phyloP scores from a whole-genome alignment of 1,140 invertebrate genomes.

The Arctopsyche grandis region DNA sequence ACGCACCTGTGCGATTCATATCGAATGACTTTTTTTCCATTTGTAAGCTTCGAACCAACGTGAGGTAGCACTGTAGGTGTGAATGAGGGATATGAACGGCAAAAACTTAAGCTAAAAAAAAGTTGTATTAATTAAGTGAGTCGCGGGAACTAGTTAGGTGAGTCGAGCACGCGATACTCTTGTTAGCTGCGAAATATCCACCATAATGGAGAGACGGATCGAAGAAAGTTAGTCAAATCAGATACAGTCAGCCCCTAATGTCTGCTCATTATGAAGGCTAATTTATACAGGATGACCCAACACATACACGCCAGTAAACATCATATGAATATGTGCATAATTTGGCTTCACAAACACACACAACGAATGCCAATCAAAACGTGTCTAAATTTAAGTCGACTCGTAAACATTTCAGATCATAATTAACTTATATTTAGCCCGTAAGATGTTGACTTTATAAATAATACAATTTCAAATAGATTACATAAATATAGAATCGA shows the following conservation, averaged over 20 bases:
- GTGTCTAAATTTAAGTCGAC: no score
- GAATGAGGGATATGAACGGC: background rate
- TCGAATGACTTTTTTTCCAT: slow-evolving; percentile 1
- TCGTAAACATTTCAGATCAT: no score
- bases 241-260: background rate
- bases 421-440: no score
- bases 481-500: no score
- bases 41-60: background rate
- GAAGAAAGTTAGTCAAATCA: slow-evolving; percentile 7
- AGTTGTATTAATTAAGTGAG: slow-evolving; percentile 40
- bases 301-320: background rate
- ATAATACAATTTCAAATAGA: no score
- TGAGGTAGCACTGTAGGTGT: slow-evolving; percentile 13
- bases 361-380: no score
- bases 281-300: slow-evolving; percentile 1
- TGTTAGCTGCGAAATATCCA: slow-evolving; percentile 24
- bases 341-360: no score
- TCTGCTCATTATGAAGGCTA: background rate
- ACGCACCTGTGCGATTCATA: background rate
- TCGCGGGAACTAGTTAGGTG: slow-evolving; percentile 38
- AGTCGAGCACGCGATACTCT: slow-evolving; percentile 35
- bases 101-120: slow-evolving; percentile 1
- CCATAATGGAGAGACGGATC: background rate
- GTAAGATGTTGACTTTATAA: no score
- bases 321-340: no score